A percentile compares a stretch with the other conserved stretches of the same genome.
Evolutionary conservation across 2,888 invertebrate species (phyloP).

Genomic region (Myopa tessellatipennis): DNA sequence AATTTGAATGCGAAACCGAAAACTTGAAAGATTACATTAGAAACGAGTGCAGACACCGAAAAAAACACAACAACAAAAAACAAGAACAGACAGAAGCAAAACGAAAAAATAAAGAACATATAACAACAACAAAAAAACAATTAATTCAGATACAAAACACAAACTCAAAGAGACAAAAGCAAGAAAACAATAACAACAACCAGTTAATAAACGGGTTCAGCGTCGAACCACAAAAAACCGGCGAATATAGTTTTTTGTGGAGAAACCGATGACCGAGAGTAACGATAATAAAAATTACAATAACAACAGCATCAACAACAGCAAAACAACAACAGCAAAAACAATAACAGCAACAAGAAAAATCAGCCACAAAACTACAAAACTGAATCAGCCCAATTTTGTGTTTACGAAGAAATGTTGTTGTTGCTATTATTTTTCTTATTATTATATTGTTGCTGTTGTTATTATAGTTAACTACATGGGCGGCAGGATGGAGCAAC

Average conservation of each 20-base stretch:
- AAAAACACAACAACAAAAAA: too few relatives aligned
- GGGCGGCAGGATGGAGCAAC: constrained; percentile 27
- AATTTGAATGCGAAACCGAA: background rate
- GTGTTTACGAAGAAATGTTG: too few relatives aligned
- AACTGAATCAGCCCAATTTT: too few relatives aligned
- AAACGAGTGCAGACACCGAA: background rate
- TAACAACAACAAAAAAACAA: too few relatives aligned
- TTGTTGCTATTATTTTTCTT: background rate
- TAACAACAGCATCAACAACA: too few relatives aligned
- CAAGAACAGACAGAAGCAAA: constrained; percentile 5
- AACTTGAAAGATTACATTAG: background rate
- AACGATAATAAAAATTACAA: too few relatives aligned
- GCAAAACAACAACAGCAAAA: background rate
- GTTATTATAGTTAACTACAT: background rate
- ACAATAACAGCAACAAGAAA: constrained; percentile 7
- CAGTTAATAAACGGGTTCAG: too few relatives aligned
- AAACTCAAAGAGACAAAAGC: too few relatives aligned
- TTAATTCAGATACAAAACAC: background rate
- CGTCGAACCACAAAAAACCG: constrained; percentile 10
- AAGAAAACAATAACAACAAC: too few relatives aligned
- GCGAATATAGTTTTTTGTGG: constrained; percentile 7
- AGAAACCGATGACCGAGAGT: constrained; percentile 9
- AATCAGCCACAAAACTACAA: background rate
- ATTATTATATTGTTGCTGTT: background rate
- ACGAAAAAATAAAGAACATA: background rate